Base-by-base conservation (phyloP, 1,140 invertebrate species). In the Drosophila nebulosa region DNA sequence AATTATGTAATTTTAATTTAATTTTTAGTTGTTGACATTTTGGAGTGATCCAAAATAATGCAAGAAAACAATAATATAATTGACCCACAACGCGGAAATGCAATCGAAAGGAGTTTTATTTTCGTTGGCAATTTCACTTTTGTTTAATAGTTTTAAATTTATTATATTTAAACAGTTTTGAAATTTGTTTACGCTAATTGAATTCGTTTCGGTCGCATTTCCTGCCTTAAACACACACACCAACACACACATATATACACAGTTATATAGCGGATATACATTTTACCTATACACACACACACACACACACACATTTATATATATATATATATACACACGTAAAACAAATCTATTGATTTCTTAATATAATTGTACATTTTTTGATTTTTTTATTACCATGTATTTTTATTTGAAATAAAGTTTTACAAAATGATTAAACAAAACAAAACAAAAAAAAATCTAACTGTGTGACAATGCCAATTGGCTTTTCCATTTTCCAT, bases 331-430 rank as follows among this genome's bases (percentile, higher is more conserved):
- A 58, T 32, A 32, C 61, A 74, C 61, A 71, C 58, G 74, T 68
- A 69, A 76, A 68, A 85, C 64, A 86, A 81, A 81, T 81, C 66
- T 78, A 81, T 78, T 88, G 83, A 86, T 86, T 88, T 84, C 67
- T 88, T 86, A 78, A 78, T 88, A 78, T 81, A 88, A 81, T 14
- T 86, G 83, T 86, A 86, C 71, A 86, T 86, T 85, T 86, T 55
- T 86, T 86, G 53, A 78, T 81, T 86, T 84, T 76, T 85, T 88
- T 78, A 86, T 75, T 86, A 86, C 83, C 74, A 64, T 88, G 78
- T 86, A 86, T 88, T 84, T 83, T 84, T 86, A 86, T 88, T 86
- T 86, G 53, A 88, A 85, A 86, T 86, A 86, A 86, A 86, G 83
- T 86, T 86, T 85, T 81, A 85, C 74, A 86, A 86, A 86, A 85